Evolutionary conservation across 1,140 invertebrate genomes (phyloP).

Genomic region (Artemia franciscana): DNA sequence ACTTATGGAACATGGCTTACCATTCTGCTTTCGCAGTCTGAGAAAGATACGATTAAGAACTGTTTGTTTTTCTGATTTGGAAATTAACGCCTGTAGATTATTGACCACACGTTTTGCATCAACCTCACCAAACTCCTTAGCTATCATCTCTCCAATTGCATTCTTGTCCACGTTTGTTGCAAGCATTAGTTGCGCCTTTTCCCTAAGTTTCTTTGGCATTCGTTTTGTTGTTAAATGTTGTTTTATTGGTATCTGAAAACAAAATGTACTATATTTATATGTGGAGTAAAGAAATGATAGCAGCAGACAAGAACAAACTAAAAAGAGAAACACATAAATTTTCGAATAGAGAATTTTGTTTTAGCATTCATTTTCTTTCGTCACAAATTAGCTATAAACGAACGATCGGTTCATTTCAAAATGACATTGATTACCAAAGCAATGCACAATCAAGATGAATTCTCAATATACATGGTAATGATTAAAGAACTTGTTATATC

Average conservation of each 20-base stretch:
- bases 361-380: too few species aligned
- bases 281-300: not conserved
- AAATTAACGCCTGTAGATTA: not conserved
- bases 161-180: not conserved
- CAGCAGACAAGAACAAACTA: too few species aligned
- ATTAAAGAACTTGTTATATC: too few species aligned
- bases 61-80: not conserved
- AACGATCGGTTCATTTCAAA: too few species aligned
- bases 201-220: not conserved
- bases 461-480: too few species aligned
- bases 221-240: not conserved
- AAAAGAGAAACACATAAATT: too few species aligned
- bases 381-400: too few species aligned
- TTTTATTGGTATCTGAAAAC: not conserved
- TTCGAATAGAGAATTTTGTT: too few species aligned
- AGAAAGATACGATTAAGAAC: not conserved
- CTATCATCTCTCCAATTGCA: not conserved
- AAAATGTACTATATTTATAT: not conserved
- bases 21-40: not conserved
- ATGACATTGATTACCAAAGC: too few species aligned
- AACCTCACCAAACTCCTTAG: not conserved
- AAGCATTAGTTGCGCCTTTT: not conserved
- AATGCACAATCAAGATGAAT: too few species aligned
- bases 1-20: not conserved
- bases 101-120: not conserved